Evolutionary conservation across 2,888 invertebrate genomes (phyloP), one percentile per base, ranked within the genome.

Genomic region (Meteorus cinctellus): DNA sequence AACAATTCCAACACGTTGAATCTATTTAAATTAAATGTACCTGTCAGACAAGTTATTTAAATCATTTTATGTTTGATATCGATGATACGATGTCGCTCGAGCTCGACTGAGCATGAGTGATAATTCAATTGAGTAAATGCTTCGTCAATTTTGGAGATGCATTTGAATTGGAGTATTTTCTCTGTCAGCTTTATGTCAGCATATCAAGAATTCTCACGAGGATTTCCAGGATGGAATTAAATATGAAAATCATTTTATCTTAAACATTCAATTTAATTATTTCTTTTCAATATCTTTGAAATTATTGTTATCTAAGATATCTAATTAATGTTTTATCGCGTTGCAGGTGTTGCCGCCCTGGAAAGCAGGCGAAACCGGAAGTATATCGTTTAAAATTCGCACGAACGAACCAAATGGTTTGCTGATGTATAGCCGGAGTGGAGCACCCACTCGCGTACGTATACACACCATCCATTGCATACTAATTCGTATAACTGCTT

Each of bases 361-460:
- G 97, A 96, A 97, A 88, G 96, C 96, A 2, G 95, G 96, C 86
- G 95, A 95, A 87, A 94, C 95, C 34, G 97, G 97, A 78, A 96
- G 95, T 36, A 95, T 98, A 86, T 95, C 96, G 62, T 96, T 98
- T 91, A 97, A 98, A 91, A 97, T 99, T 87, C 94, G 98, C 79
- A 98, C 98, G 65, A 97, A 96, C 89, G 98, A 98, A 90, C 95
- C 96, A 8, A 97, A 98, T 87, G 98, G 98, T 31, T 92, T 99
- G 81, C 94, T 99, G 74, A 93, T 98, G 88, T 96, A 97, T 92
- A 97, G 97, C 90, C 95, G 95, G 86, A 97, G 96, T 73, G 89
- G 89, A 72, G 86, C 88, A 27, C 82, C 86, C 68, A 82, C 84
- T 29, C 84, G 89, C 83, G 88, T 89, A 87, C 68, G 85, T 82